Conservation (phyloP, 1,140 invertebrate genomes). For the Plectrocnemia conspersa region DNA sequence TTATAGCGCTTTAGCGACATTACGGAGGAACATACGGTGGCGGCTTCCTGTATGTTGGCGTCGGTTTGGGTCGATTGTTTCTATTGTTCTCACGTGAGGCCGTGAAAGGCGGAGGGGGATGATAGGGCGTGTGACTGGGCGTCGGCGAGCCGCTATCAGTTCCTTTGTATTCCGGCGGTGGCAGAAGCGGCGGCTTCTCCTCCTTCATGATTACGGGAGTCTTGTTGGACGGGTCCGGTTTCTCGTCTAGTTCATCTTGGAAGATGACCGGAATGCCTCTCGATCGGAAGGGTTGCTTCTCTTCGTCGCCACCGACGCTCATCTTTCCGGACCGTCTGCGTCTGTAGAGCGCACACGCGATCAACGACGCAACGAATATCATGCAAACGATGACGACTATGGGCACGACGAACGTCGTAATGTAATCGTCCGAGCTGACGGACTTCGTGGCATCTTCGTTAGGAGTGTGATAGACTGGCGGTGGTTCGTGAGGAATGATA, state of each 20-base stretch:
- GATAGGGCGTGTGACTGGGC: constrained; percentile 59
- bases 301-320: constrained; percentile 67
- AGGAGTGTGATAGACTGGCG: constrained; percentile 11
- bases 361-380: constrained; percentile 77
- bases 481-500: constrained; percentile 28
- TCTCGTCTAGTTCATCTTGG: constrained; percentile 88
- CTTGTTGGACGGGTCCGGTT: constrained; percentile 77
- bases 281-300: constrained; percentile 75
- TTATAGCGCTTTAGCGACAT: constrained; percentile 44
- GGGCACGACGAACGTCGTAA: constrained; percentile 86
- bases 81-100: constrained; percentile 62
- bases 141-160: constrained; percentile 45
- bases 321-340: constrained; percentile 68
- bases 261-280: constrained; percentile 94
- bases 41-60: constrained; percentile 82
- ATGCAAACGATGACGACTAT: constrained; percentile 85
- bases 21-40: constrained; percentile 90
- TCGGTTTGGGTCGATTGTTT: constrained; percentile 68
- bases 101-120: constrained; percentile 76
- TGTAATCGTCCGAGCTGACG: constrained; percentile 65
- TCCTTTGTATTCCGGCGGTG: constrained; percentile 55
- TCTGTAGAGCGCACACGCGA: constrained; percentile 85
- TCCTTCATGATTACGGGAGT: constrained; percentile 88
- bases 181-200: constrained; percentile 81
- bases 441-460: constrained; percentile 47